Evolutionary conservation across 2,888 invertebrate genomes (phyloP), one percentile per base, ranked within the genome.

Genomic region (Conchocele bisecta): DNA sequence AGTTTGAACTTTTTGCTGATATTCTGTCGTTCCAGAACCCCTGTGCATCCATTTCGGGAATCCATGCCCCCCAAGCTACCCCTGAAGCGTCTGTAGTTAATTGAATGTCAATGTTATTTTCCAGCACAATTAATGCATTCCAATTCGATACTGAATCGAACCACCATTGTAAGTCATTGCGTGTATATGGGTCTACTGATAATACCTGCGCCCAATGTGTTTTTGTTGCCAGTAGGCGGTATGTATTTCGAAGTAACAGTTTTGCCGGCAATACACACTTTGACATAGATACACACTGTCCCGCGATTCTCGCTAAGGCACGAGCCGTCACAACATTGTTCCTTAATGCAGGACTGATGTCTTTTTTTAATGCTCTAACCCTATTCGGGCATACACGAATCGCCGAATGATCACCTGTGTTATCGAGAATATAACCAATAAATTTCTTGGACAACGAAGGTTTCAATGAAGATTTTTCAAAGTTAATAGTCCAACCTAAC

Each of bases 1-100:
- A 54, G 28, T 54, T 54, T 37, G 54, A 54, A 39, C 54, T 54
- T 48, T 48, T 48, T 31, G 31, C 31, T 28, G 48, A 48, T 5
- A 48, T 3, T 15, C 48, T 48, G 28, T 3, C 17, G 15, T 48
- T 48, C 48, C 28, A 48, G 17, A 15, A 48, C 9, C 48, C 48
- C 31, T 48, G 48, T 6, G 48, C 48, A 7, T 48, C 48, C 48
- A 7, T 26, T 26, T 31, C 28, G 15, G 48, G 48, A 4, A 48
- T 48, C 48, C 48, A 48, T 48, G 48, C 48, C 15, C 48, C 48
- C 28, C 48, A 48, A 2, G 22, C 48, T 13, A 4, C 6, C 2
- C n/a, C 9, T 24, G 48, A 48, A 3, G 48, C 48, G 17, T 48
- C 28, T 7, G 48, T 48, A 9, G 31, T 31, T 28, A 48, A 26